Conservation (phyloP, 2,113 vertebrate genomes). For the Thryonomys swinderianus region DNA sequence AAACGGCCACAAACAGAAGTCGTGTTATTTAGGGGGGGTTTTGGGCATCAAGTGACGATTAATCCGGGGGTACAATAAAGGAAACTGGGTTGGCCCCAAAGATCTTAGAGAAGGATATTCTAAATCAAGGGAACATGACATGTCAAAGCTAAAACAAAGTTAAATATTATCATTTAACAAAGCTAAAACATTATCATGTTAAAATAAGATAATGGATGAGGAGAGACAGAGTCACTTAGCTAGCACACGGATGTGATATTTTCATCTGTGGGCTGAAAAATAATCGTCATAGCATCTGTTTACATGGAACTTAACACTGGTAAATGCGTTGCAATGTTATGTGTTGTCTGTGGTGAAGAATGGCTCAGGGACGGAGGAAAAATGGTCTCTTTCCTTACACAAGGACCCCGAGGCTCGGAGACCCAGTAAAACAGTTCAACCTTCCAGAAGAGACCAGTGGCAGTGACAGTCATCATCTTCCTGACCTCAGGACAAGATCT, state of each 20-base stretch:
- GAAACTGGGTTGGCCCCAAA: neutral
- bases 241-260: fast-evolving
- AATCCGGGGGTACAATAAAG: neutral
- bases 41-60: neutral
- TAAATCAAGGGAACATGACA: neutral
- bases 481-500: neutral
- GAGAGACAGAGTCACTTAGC: fast-evolving
- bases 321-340: neutral
- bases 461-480: neutral
- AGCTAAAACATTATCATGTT: too few relatives aligned
- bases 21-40: neutral
- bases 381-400: neutral
- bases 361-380: neutral
- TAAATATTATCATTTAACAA: too few relatives aligned
- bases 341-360: neutral
- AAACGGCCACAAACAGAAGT: neutral
- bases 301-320: neutral
- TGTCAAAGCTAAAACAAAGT: too few relatives aligned
- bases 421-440: neutral
- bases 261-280: fast-evolving
- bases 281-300: too few relatives aligned
- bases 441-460: neutral
- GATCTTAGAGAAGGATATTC: neutral
- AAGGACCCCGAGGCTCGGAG: neutral
- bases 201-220: neutral